phyloP scores from a whole-genome alignment of 2,797 vertebrate species.

The Myripristis jacobus region DNA sequence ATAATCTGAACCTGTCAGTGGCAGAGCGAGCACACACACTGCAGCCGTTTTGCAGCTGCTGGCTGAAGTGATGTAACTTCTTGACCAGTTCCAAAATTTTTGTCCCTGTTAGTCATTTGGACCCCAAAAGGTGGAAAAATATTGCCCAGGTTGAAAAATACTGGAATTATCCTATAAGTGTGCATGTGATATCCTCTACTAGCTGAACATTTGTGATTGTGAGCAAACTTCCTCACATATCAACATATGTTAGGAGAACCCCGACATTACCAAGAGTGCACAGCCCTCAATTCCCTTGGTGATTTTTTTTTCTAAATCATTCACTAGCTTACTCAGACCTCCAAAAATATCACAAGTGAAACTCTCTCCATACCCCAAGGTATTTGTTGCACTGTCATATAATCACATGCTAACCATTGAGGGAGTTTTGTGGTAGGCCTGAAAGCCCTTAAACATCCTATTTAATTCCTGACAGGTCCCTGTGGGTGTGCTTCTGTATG shows the following conservation, averaged over 20 bases:
- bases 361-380: neutral
- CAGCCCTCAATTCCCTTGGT: neutral
- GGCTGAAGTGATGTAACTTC: no score
- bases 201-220: neutral
- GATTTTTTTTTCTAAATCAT: conserved; percentile 8
- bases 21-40: no score
- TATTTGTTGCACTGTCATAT: neutral
- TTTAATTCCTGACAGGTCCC: conserved; percentile 13
- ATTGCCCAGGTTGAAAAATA: no score
- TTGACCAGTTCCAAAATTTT: no score
- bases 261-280: neutral
- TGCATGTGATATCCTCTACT: neutral
- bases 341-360: neutral
- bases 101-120: no score
- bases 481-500: neutral
- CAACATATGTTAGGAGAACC: neutral
- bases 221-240: neutral
- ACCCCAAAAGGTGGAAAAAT: no score
- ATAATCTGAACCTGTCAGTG: no score
- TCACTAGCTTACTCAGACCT: neutral
- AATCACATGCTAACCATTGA: conserved; percentile 12
- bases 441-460: conserved; percentile 21
- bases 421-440: conserved; percentile 13
- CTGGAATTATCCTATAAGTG: no score
- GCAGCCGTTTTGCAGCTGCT: no score